Percentiles rank a stretch among this genome's conserved stretches.
Evolutionary conservation across 2,888 invertebrate species (phyloP).

Genomic region (Latheticus oryzae): DNA sequence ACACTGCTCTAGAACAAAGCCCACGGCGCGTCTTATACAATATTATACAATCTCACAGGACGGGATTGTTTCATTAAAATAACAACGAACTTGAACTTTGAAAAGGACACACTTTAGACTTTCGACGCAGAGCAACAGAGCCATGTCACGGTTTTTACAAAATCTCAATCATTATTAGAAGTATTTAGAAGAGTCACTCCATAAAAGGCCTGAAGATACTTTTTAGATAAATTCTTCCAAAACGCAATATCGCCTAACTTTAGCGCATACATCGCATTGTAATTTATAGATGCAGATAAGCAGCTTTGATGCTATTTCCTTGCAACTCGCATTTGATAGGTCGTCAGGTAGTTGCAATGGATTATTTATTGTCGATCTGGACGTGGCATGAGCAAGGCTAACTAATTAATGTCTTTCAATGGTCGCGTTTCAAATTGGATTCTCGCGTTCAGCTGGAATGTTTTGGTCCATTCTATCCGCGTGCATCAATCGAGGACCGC

Average conservation of each 20-base stretch:
- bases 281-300: slow-evolving; percentile 39
- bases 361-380: slow-evolving; percentile 33
- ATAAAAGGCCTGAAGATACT: no score
- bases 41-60: slow-evolving; percentile 30
- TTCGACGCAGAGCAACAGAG: slow-evolving; percentile 1
- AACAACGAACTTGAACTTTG: slow-evolving; percentile 30
- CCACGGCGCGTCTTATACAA: slow-evolving; percentile 35
- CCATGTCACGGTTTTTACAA: no score
- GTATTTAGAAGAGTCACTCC: no score
- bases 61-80: slow-evolving; percentile 36
- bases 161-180: no score
- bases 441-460: slow-evolving; percentile 43
- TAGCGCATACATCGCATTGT: slow-evolving; percentile 27
- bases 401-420: slow-evolving; percentile 38
- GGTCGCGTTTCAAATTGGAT: slow-evolving; percentile 43
- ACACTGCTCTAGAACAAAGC: slow-evolving; percentile 34
- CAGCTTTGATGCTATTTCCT: slow-evolving; percentile 31
- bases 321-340: slow-evolving; percentile 31
- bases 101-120: slow-evolving; percentile 25
- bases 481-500: slow-evolving; percentile 45
- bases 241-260: no score
- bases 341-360: slow-evolving; percentile 39
- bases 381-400: slow-evolving; percentile 28
- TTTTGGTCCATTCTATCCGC: slow-evolving; percentile 34
- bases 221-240: no score